Base-by-base conservation (phyloP, 2,888 invertebrate species). In the Rhabditoides inermis region DNA sequence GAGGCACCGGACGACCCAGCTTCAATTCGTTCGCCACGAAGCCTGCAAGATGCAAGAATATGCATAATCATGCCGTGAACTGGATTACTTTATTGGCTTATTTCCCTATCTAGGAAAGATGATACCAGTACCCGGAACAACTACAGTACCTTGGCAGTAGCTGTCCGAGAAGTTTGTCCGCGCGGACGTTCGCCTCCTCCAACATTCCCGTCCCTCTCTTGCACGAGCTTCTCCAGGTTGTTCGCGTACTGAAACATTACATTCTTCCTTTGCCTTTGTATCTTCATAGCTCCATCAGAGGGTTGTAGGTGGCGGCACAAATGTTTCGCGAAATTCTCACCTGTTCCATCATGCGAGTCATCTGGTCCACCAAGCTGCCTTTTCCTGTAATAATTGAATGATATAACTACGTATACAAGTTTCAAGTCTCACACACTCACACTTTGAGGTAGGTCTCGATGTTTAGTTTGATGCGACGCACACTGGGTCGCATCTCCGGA, bases 191-290 rank as follows among this genome's bases (percentile, higher is more conserved):
- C 1, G 74, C 75, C 48, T 75, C 75, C 46, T 75, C 75, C 48
- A 74, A 59, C 72, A 75, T 70, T 55, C 70, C 72, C 23, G 75
- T 75, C 52, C 75, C n/a, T 50, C 37, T 75, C 75, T 25, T 70
- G 59, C 6, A 75, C 75, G 4, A 75, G 28, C 40, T 75, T 74
- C 55, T 75, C 75, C 37, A 75, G 55, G 50, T 75, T 75, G 46
- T 75, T 75, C 15, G 75, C 72, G 44, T 74, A 74, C 47, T 71
- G 59, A 39, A 59, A 58, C 60, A 61, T 63, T n/a, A n/a, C n/a
- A n/a, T n/a, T n/a, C n/a, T n/a, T n/a, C n/a, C n/a, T n/a, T n/a
- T n/a, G n/a, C n/a, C n/a, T n/a, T n/a, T n/a, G n/a, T n/a, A n/a
- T n/a, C n/a, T n/a, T n/a, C n/a, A n/a, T n/a, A n/a, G n/a, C n/a